A percentile compares a stretch with the other conserved stretches of the same genome.
Evolutionary conservation across 2,113 vertebrate species (phyloP).

Genomic region (Bubalus kerabau): DNA sequence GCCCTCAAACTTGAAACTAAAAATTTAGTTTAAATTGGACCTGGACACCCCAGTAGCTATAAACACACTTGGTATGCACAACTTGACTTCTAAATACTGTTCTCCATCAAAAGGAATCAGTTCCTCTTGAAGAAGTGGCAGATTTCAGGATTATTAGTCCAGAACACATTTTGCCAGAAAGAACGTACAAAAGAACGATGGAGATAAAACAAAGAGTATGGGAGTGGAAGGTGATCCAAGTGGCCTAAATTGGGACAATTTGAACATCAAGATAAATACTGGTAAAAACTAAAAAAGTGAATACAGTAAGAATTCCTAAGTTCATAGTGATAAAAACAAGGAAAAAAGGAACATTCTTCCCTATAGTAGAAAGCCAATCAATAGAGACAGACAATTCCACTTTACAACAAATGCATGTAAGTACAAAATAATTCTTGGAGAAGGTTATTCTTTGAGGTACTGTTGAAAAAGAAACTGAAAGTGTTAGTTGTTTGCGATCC

Average conservation of each 20-base stretch:
- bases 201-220: neutral
- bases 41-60: neutral
- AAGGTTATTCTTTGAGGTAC: neutral
- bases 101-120: neutral
- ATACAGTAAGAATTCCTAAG: neutral
- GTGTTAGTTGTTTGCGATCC: neutral
- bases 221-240: neutral
- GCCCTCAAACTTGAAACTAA: neutral
- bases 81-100: neutral
- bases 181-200: neutral
- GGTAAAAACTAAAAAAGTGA: neutral
- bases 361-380: neutral
- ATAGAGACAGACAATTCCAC: neutral
- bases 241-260: neutral
- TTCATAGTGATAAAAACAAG: neutral
- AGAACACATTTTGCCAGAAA: neutral
- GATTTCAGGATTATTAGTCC: neutral
- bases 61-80: neutral
- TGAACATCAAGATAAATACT: neutral
- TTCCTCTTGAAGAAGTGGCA: neutral
- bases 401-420: neutral
- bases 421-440: neutral
- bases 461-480: neutral
- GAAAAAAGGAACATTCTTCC: neutral
- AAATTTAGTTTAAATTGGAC: neutral